phyloP scores from a whole-genome alignment of 2,113 vertebrate genomes.

The Tetrao urogallus region DNA sequence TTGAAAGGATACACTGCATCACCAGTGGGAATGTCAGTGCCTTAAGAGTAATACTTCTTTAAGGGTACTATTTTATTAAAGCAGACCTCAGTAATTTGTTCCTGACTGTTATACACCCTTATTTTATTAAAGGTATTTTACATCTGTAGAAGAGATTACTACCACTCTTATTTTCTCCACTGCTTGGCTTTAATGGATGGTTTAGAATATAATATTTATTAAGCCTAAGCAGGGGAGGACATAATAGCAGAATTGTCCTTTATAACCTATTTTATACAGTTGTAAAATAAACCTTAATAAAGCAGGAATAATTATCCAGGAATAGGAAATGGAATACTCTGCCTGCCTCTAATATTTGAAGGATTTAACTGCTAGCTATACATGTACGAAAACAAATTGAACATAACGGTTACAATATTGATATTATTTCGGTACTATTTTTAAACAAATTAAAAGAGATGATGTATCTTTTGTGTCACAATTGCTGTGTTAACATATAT shows the following conservation, averaged over 20 bases:
- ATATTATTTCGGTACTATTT: not conserved
- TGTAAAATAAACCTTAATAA: slow-evolving; percentile 77
- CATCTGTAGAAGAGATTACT: slow-evolving; percentile 64
- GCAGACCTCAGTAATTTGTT: slow-evolving; percentile 72
- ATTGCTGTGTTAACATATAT: not conserved
- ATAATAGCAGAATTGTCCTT: slow-evolving; percentile 70
- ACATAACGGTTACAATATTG: not conserved
- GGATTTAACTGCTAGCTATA: slow-evolving; percentile 24
- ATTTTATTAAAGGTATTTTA: slow-evolving; percentile 77
- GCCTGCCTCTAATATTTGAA: slow-evolving; percentile 31
- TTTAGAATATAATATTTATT: slow-evolving; percentile 72
- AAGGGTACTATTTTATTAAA: slow-evolving; percentile 76
- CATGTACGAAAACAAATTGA: not conserved
- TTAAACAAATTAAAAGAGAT: not conserved
- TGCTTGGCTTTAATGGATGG: slow-evolving; percentile 68
- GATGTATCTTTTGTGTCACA: not conserved
- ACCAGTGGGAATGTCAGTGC: slow-evolving; percentile 57
- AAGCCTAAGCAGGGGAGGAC: slow-evolving; percentile 49
- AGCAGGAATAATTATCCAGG: slow-evolving; percentile 66
- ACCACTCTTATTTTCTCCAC: slow-evolving; percentile 63
- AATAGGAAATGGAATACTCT: slow-evolving; percentile 33
- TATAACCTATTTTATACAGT: slow-evolving; percentile 69
- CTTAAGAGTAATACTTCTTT: slow-evolving; percentile 69
- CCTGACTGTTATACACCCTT: slow-evolving; percentile 69
- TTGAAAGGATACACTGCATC: slow-evolving; percentile 43